These are phyloP conservation scores for Etheostoma cragini DNA, from an alignment of 2,113 vertebrate genomes.

Conservation along the genomic window DNA sequence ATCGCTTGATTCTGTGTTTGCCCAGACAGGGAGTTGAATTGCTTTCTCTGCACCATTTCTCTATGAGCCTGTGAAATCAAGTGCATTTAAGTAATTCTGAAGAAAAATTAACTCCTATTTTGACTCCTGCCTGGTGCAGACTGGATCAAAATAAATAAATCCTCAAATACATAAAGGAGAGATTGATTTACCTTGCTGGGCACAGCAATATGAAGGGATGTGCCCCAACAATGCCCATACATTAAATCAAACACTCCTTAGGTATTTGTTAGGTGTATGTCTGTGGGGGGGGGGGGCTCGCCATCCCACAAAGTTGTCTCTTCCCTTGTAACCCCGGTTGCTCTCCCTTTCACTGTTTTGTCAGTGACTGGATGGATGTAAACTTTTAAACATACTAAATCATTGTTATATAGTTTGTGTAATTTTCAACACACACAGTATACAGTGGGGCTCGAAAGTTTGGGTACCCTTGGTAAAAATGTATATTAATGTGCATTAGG, in stretches of 20 bases:
- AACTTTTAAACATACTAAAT: not conserved
- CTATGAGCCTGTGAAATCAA: constrained; percentile 68
- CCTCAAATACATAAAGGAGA: constrained; percentile 77
- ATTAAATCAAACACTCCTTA: constrained; percentile 75
- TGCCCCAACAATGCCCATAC: constrained; percentile 28
- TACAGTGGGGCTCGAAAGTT: too few relatives aligned
- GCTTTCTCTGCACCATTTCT: constrained; percentile 63
- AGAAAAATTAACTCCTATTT: constrained; percentile 69
- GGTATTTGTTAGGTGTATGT: constrained; percentile 78
- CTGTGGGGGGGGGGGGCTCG: constrained; percentile 58
- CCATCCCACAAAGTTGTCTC: constrained; percentile 70
- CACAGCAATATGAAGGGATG: constrained; percentile 23
- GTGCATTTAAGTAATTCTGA: constrained; percentile 72
- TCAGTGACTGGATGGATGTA: constrained; percentile 46
- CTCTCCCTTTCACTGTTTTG: constrained; percentile 49
- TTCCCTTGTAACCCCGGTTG: constrained; percentile 43
- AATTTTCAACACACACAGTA: constrained; percentile 46
- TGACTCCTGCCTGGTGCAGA: constrained; percentile 76
- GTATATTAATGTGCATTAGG: too few relatives aligned
- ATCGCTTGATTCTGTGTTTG: constrained; percentile 75
- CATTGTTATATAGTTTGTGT: constrained; percentile 36
- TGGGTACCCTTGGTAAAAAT: too few relatives aligned
- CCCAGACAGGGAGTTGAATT: constrained; percentile 53
- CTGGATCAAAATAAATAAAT: constrained; percentile 79
- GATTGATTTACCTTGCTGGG: constrained; percentile 72